Base-by-base conservation (phyloP, 2,888 invertebrate genomes). In the Salpingus planirostris region DNA sequence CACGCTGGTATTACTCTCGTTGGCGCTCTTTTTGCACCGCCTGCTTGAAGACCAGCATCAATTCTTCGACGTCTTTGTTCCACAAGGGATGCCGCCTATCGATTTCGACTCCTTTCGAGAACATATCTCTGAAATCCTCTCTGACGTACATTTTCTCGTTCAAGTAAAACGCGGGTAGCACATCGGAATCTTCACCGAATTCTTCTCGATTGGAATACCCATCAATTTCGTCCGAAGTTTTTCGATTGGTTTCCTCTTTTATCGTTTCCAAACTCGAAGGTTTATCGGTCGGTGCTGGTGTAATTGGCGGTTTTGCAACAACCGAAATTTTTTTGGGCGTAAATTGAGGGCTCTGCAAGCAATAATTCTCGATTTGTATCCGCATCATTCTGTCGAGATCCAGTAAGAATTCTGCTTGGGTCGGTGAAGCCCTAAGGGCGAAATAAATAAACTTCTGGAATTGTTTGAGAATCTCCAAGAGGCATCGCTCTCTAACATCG, bases 371-470 rank as follows among this genome's bases (percentile, higher is more conserved):
- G 2, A 64, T 33, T 41, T 63, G 62, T 33, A 57, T 59, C 3
- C 54, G 43, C 54, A 62, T 49, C 49, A 64, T 46, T 39, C 65
- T 62, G 33, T 62, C 54, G 2, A 60, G 38, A 31, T 54, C 56
- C 26, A 70, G 42, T 23, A 71, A 47, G 50, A 66, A 70, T 45
- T 69, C 66, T 0, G 67, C 67, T 46, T 70, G 69, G 0, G 65
- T 66, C 2, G 71, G 69, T 2, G 59, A 45, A 1, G 66, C 56
- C 21, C 56, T 51, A 21, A 71, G 53, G 3, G 65, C 61, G 39
- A 64, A 68, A 46, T 67, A 62, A 18, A 71, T 67, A 42, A 70
- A 69, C 43, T 67, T 69, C 43, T 68, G 68, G 49, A 67, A 70
- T 39, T 70, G 64, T 11, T 51, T 50, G n/a, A 64, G 46, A 18